Percentiles rank a stretch among this genome's conserved stretches.
phyloP scores from a whole-genome alignment of 2,888 invertebrate species.

The Leptinotarsa peninsularis region DNA sequence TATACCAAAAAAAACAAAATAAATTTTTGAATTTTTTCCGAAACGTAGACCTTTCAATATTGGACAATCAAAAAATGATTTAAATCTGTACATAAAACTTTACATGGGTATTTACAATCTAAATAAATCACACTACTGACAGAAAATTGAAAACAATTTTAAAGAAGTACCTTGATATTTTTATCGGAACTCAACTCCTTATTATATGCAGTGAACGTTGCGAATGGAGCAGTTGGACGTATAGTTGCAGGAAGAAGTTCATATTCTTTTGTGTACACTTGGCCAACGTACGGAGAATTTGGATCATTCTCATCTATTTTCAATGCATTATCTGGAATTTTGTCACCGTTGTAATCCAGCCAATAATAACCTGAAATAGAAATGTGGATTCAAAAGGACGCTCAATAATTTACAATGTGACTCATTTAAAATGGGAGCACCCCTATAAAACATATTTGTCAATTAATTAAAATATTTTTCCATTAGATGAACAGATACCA shows the following conservation, averaged over 20 bases:
- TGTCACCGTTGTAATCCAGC: slow-evolving; percentile 10
- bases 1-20: too few species aligned
- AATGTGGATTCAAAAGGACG: neutral
- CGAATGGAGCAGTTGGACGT: neutral
- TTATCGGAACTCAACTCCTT: slow-evolving; percentile 1
- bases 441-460: too few species aligned
- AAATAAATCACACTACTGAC: too few species aligned
- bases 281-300: slow-evolving; percentile 2
- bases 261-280: slow-evolving; percentile 12
- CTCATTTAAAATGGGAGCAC: neutral
- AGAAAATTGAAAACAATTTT: too few species aligned
- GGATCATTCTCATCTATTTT: slow-evolving; percentile 1
- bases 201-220: slow-evolving; percentile 10
- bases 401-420: neutral
- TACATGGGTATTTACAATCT: too few species aligned
- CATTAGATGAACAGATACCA: too few species aligned
- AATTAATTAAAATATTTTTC: too few species aligned
- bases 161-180: neutral
- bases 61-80: too few species aligned
- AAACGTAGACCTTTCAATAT: too few species aligned
- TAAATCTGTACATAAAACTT: too few species aligned
- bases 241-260: slow-evolving; percentile 14
- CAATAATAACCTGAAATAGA: slow-evolving; percentile 9
- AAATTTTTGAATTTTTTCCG: too few species aligned
- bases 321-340: slow-evolving; percentile 7